Evolutionary conservation across 2,888 invertebrate species (phyloP).

Genomic region (Meghimatium bilineatum): DNA sequence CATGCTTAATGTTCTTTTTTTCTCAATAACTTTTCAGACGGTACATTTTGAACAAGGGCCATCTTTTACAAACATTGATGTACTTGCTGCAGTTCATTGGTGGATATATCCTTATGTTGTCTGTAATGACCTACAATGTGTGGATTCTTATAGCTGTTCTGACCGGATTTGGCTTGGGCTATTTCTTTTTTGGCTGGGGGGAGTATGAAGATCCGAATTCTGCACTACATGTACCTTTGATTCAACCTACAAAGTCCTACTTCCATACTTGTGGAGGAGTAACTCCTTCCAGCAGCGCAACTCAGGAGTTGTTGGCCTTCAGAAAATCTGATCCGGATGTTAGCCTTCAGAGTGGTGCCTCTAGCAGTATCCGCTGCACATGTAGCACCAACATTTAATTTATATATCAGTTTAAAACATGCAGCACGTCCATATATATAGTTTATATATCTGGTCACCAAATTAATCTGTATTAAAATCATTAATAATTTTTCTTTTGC

Average conservation of each 20-base stretch:
- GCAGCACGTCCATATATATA: neutral
- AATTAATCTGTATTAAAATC: too few species aligned
- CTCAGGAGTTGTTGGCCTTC: slow-evolving; percentile 39
- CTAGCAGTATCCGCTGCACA: slow-evolving; percentile 8
- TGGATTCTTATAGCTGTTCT: slow-evolving; percentile 53
- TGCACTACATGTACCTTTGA: slow-evolving; percentile 14
- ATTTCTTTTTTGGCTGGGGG: slow-evolving; percentile 55
- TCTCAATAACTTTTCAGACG: slow-evolving; percentile 37
- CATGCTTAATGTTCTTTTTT: neutral
- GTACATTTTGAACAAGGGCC: slow-evolving; percentile 53
- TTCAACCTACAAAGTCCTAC: neutral
- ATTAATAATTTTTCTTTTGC: too few species aligned
- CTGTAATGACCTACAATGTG: slow-evolving; percentile 54
- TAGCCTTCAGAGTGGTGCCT: neutral
- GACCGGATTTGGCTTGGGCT: slow-evolving; percentile 52
- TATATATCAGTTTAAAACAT: neutral
- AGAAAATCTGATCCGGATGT: slow-evolving; percentile 31
- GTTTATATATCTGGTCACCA: too few species aligned
- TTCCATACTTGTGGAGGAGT: slow-evolving; percentile 31
- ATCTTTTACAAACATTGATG: slow-evolving; percentile 52
- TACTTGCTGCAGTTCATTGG: slow-evolving; percentile 53
- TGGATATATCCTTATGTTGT: slow-evolving; percentile 54
- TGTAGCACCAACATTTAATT: slow-evolving; percentile 33
- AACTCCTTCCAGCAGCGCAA: slow-evolving; percentile 36
- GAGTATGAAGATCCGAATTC: slow-evolving; percentile 47